phyloP scores from a whole-genome alignment of 2,113 vertebrate species.

The Machaerirhynchus nigripectus region DNA sequence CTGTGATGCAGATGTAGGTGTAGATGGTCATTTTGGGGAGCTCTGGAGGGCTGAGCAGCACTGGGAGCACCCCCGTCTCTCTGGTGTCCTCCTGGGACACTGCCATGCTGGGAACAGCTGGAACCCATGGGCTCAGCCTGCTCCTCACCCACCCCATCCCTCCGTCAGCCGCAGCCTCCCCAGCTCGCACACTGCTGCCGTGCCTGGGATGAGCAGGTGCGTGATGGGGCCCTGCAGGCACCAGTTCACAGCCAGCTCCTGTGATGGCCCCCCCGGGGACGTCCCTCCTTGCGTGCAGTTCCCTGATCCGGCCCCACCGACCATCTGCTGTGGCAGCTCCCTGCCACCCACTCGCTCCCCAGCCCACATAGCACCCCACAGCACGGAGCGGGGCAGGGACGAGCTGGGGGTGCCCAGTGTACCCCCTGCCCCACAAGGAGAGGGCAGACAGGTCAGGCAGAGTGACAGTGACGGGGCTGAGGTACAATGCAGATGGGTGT shows the following conservation, averaged over 20 bases:
- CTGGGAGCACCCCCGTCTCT: background rate
- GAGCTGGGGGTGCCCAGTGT: background rate
- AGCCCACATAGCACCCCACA: accelerated
- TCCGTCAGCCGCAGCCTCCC: background rate
- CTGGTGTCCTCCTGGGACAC: background rate
- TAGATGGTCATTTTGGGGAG: background rate
- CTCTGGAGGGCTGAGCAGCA: background rate
- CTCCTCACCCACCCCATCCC: background rate
- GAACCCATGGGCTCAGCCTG: accelerated
- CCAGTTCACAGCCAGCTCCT: background rate
- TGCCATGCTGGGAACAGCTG: background rate
- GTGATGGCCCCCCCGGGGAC: background rate
- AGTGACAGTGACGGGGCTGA: background rate
- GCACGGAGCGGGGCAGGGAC: background rate
- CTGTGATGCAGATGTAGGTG: background rate
- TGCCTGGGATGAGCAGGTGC: background rate
- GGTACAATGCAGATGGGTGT: background rate
- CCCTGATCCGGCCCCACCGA: background rate
- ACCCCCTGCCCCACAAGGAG: accelerated
- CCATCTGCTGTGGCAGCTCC: constrained; percentile 17
- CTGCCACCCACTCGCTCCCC: background rate
- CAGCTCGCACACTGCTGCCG: accelerated
- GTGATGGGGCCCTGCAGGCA: background rate
- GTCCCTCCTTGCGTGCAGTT: accelerated
- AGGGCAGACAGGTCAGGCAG: background rate